Percentiles rank a stretch among this genome's conserved stretches.
These are phyloP conservation scores for Drosophila formosana DNA, from an alignment of 2,888 invertebrate genomes.

Conservation along the genomic window DNA sequence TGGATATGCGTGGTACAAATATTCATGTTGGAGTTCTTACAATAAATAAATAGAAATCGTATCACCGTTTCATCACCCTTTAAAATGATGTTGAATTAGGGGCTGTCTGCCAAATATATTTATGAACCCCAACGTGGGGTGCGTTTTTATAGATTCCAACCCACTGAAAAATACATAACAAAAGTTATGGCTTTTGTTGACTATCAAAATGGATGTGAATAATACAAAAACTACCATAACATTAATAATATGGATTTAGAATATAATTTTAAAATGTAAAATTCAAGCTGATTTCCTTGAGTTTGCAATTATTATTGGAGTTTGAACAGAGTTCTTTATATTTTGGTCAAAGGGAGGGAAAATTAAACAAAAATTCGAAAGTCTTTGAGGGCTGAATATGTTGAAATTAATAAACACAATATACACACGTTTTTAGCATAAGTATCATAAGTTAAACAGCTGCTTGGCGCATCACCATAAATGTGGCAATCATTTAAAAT, in stretches of 20 bases:
- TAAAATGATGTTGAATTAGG: background rate
- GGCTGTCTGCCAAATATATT: background rate
- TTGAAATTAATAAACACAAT: background rate
- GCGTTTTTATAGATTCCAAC: background rate
- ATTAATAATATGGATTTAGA: no score
- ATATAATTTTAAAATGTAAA: no score
- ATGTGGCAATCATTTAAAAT: constrained; percentile 42
- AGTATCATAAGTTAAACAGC: background rate
- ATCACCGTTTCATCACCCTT: background rate
- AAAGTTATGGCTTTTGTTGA: no score
- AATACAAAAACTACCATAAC: no score
- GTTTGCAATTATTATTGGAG: no score
- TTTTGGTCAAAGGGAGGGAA: constrained; percentile 1
- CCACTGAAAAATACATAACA: no score
- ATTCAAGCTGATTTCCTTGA: no score
- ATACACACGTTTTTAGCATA: background rate
- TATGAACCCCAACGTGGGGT: constrained; percentile 1
- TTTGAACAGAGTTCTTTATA: background rate
- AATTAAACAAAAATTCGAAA: background rate
- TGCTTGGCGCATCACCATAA: background rate
- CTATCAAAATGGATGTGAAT: no score
- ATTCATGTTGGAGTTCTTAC: background rate
- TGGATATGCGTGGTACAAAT: background rate
- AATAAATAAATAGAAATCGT: background rate
- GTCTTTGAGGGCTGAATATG: background rate